These are phyloP conservation scores for Zootoca vivipara DNA, from an alignment of 2,113 vertebrate species.

Conservation along the genomic window DNA sequence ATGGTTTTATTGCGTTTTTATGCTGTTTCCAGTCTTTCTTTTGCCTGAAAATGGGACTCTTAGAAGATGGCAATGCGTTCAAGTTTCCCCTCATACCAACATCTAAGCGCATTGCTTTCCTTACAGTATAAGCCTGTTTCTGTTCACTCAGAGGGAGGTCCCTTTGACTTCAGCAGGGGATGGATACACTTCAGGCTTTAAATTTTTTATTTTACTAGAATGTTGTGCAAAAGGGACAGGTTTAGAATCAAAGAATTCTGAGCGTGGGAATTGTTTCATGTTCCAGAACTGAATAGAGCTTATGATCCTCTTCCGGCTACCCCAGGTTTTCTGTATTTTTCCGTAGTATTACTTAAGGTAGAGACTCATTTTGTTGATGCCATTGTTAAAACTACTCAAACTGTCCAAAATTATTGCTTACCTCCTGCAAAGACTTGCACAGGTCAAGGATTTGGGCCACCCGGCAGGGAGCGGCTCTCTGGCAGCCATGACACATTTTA, in stretches of 20 bases:
- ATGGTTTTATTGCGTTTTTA: not conserved
- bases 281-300: not conserved
- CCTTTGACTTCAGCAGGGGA: not conserved
- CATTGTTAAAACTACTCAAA: not conserved
- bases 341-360: not conserved
- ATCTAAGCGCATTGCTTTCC: too few species aligned
- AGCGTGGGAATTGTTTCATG: not conserved
- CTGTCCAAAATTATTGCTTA: not conserved
- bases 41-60: not conserved
- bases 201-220: not conserved
- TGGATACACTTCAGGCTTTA: not conserved
- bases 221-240: not conserved
- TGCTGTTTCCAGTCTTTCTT: not conserved
- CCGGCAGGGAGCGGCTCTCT: too few species aligned
- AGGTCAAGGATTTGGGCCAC: too few species aligned
- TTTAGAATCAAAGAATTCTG: not conserved
- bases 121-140: not conserved
- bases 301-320: not conserved
- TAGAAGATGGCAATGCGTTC: too few species aligned
- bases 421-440: not conserved
- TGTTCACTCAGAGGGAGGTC: not conserved
- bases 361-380: not conserved
- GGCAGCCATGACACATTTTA: too few species aligned
- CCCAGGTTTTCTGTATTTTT: not conserved
- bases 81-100: too few species aligned